Percentiles rank a stretch among this genome's conserved stretches.
phyloP scores from a whole-genome alignment of 1,140 invertebrate species.

The Cyphomyrmex costatus region DNA sequence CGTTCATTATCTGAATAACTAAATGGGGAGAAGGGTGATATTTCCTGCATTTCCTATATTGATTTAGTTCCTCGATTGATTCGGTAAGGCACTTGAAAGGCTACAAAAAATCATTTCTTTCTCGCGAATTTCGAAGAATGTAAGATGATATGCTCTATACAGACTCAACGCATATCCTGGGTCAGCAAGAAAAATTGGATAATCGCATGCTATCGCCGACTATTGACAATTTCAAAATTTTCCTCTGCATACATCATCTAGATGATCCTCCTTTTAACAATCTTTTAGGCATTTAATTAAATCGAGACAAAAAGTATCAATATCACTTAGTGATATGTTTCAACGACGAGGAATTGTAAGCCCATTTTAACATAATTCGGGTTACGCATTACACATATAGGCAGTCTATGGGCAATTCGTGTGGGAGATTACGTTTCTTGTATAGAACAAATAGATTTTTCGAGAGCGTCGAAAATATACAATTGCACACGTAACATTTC shows the following conservation, averaged over 20 bases:
- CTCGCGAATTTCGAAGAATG: conserved; percentile 25
- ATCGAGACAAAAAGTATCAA: conserved; percentile 4
- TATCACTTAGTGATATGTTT: conserved; percentile 33
- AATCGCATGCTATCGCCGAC: not conserved
- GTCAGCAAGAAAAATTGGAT: not conserved
- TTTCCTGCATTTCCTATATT: conserved; percentile 44
- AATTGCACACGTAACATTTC: conserved; percentile 33
- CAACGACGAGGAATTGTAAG: not conserved
- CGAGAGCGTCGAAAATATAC: conserved; percentile 40
- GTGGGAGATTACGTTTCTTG: not conserved
- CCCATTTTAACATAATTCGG: not conserved
- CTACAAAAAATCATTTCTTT: conserved; percentile 64
- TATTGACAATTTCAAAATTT: conserved; percentile 15
- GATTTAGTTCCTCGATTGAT: conserved; percentile 72
- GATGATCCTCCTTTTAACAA: not conserved
- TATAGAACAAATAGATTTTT: conserved; percentile 32
- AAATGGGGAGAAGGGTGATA: conserved; percentile 9
- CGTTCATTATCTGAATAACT: conserved; percentile 52
- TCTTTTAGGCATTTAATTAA: conserved; percentile 28
- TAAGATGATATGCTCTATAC: conserved; percentile 56
- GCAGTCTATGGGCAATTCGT: conserved; percentile 4
- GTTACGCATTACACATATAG: conserved; percentile 3
- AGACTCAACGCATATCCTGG: conserved; percentile 13
- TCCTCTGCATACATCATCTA: not conserved
- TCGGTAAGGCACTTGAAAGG: conserved; percentile 81